These are phyloP conservation scores for Megalops cyprinoides DNA, from an alignment of 2,797 vertebrate genomes.

Conservation along the genomic window DNA sequence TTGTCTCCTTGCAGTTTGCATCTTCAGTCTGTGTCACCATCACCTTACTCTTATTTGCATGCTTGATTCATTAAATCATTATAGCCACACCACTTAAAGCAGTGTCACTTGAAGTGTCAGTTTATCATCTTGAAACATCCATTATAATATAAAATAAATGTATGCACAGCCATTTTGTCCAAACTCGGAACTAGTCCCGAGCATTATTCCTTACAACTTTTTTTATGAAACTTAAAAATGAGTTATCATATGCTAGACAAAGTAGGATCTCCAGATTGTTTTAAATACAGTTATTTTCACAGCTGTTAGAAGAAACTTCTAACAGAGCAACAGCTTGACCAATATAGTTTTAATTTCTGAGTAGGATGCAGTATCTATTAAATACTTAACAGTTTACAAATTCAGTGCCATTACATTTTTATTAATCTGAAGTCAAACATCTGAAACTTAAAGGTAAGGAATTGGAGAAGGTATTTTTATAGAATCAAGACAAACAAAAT, in stretches of 20 bases:
- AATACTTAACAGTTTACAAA: not conserved
- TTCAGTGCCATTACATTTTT: no score
- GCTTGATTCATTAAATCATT: slow-evolving; percentile 56
- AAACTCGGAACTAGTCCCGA: slow-evolving; percentile 52
- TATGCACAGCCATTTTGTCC: slow-evolving; percentile 76
- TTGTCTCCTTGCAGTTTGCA: not conserved
- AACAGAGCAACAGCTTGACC: slow-evolving; percentile 76
- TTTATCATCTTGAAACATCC: slow-evolving; percentile 79
- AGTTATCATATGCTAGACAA: slow-evolving; percentile 72
- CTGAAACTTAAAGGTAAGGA: no score
- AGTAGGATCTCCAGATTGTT: slow-evolving; percentile 60
- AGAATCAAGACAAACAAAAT: no score
- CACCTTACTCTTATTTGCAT: not conserved
- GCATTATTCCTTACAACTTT: slow-evolving; percentile 77
- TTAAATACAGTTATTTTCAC: slow-evolving; percentile 81
- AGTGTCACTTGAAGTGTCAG: no score
- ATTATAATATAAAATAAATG: slow-evolving; percentile 83
- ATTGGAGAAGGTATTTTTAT: not conserved
- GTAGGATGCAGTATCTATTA: slow-evolving; percentile 32
- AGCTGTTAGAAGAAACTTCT: slow-evolving; percentile 73
- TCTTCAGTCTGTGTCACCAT: not conserved
- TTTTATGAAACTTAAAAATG: slow-evolving; percentile 81
- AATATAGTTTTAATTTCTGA: slow-evolving; percentile 61
- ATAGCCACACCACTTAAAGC: no score
- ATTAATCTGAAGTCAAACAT: no score